Conservation (phyloP, 1,140 invertebrate genomes). For the Metopolophium dirhodum region DNA sequence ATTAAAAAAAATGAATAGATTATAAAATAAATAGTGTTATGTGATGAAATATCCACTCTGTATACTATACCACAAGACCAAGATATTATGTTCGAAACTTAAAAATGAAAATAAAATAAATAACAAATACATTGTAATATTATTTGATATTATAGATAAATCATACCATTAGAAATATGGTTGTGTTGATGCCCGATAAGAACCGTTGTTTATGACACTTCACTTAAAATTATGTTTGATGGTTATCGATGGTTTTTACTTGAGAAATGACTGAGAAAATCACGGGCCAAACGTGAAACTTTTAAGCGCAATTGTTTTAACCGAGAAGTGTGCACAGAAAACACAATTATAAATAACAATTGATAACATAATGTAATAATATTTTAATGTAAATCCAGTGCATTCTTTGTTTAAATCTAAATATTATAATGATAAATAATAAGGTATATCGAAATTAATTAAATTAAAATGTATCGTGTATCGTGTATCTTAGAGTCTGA, state of each 20-base stretch:
- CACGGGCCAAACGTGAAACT: no score
- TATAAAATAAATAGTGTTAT: background rate
- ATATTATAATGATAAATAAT: background rate
- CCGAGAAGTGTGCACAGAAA: background rate
- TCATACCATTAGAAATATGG: background rate
- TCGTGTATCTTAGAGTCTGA: background rate
- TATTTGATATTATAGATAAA: background rate
- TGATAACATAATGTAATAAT: no score
- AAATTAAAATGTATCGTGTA: background rate
- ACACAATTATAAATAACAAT: background rate
- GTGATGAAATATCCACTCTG: background rate
- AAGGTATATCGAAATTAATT: background rate
- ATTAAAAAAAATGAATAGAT: background rate
- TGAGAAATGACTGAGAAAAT: no score
- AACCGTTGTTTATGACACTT: background rate
- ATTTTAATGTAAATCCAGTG: background rate
- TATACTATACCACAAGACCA: background rate
- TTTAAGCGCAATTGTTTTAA: background rate
- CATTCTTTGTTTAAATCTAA: background rate
- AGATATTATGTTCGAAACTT: no score
- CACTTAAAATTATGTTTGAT: no score
- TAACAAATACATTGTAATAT: background rate
- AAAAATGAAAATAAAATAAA: background rate
- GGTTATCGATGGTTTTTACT: no score
- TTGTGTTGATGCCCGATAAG: background rate